Base-by-base conservation (phyloP, 2,113 vertebrate genomes). In the Ploceus nigricollis region DNA sequence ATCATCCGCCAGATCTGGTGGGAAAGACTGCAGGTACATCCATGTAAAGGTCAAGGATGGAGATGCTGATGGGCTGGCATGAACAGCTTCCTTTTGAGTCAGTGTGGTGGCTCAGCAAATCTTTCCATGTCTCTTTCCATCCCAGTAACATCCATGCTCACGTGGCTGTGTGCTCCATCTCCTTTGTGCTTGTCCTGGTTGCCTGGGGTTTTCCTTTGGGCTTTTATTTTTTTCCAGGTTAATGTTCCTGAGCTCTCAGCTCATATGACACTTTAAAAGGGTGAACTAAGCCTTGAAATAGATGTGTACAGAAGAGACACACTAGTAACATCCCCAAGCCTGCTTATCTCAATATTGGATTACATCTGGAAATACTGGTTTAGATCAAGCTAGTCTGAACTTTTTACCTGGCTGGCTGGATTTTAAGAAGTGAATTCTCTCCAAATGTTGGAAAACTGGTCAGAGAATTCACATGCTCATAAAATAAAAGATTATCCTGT, bases 1-100 rank as follows among this genome's bases (percentile, higher is more conserved):
- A 99, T 99, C 97, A 99, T 99, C 95, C 98, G 99, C 83, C 99
- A 99, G 95, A 99, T 99, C 68, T 99, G 99, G 99, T 99, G 99
- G 99, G 99, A 99, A 97, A 98, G 99, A 24, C 98, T 99, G 68
- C 99, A 99, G 99, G 99, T 99, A 98, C 96, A 2, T n/a, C 71
- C 42, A 2, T 16, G 30, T 1, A 5, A 13, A 63, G 56, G 15
- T 11, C 42, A 56, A 11, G 82, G 54, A 39, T 64, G 37, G 42
- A 37, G 58, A 8, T 60, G 40, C 50, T 73, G 64, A 13, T 63
- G 23, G 54, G 24, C 42, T 71, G 60, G 17, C 53, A 31, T 11
- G 22, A 58, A 3, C 23, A 66, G 82, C 54, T 88, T 87, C 71
- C 47, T 69, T 77, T 39, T 0, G 4, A 82, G 39, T 23, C 70